phyloP scores from a whole-genome alignment of 2,888 invertebrate species.

The Lamproptera curius region DNA sequence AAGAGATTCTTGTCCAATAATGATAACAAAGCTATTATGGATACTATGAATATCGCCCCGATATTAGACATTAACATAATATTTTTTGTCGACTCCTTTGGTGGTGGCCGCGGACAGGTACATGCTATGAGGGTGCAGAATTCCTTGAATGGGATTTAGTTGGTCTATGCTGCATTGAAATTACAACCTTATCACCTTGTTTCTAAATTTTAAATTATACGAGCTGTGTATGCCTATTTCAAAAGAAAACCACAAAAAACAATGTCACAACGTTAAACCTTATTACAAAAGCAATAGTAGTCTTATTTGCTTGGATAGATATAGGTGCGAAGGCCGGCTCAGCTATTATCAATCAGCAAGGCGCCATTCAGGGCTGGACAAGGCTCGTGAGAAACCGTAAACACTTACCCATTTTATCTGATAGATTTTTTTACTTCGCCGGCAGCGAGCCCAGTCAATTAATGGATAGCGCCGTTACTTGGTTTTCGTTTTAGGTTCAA shows the following conservation, averaged over 20 bases:
- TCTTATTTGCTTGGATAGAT: constrained; percentile 28
- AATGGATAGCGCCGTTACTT: constrained; percentile 74
- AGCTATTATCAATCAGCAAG: constrained; percentile 75
- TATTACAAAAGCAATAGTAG: constrained; percentile 32
- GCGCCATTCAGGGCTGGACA: constrained; percentile 76
- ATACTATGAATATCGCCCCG: constrained; percentile 68
- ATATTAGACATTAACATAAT: constrained; percentile 74
- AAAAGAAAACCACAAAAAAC: constrained; percentile 30
- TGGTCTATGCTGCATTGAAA: constrained; percentile 18
- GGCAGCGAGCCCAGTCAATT: constrained; percentile 73
- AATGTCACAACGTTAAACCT: constrained; percentile 28
- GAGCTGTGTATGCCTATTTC: too few relatives aligned
- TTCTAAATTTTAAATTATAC: too few relatives aligned
- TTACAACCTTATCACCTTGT: constrained; percentile 34
- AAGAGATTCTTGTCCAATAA: constrained; percentile 64
- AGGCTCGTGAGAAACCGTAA: constrained; percentile 76
- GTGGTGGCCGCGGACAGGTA: constrained; percentile 75
- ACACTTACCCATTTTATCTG: constrained; percentile 76
- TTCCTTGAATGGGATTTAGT: constrained; percentile 69
- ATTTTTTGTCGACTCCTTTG: constrained; percentile 70
- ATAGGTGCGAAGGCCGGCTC: constrained; percentile 61
- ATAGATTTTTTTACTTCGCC: constrained; percentile 70
- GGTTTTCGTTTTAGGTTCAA: constrained; percentile 64
- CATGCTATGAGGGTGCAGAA: constrained; percentile 75
- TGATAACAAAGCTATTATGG: constrained; percentile 75